Evolutionary conservation across 2,888 invertebrate genomes (phyloP).

Genomic region (Thereva nobilitata): DNA sequence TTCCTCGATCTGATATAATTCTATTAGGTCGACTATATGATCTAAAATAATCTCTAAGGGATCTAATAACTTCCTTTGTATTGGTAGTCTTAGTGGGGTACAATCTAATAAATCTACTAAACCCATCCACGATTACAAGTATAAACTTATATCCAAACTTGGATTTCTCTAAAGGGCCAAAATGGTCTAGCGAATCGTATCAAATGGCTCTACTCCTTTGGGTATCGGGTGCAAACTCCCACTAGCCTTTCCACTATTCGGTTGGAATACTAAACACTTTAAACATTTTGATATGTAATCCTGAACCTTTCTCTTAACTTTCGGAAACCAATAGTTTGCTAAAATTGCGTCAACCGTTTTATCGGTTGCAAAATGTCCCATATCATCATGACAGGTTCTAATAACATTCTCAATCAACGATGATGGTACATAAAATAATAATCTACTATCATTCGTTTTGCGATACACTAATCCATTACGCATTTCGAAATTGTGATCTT

Average conservation of each 20-base stretch:
- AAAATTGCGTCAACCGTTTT: constrained; percentile 14
- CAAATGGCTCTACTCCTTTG: constrained; percentile 46
- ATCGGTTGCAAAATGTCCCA: constrained; percentile 35
- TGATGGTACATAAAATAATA: constrained; percentile 37
- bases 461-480: constrained; percentile 30
- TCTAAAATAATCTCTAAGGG: too few relatives aligned
- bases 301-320: constrained; percentile 14
- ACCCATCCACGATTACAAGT: too few relatives aligned
- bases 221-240: constrained; percentile 46
- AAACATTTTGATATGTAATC: constrained; percentile 36
- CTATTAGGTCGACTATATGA: too few relatives aligned
- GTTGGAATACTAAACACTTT: constrained; percentile 36
- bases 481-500: constrained; percentile 17
- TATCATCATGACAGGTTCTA: constrained; percentile 30
- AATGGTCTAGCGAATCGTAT: constrained; percentile 39
- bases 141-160: background rate
- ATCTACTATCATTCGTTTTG: constrained; percentile 17
- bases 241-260: constrained; percentile 37
- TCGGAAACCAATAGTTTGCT: constrained; percentile 38
- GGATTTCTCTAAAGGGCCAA: constrained; percentile 38
- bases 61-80: too few relatives aligned
- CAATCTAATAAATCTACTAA: too few relatives aligned
- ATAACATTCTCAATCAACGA: constrained; percentile 17
- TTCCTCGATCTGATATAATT: too few relatives aligned
- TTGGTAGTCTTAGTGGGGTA: too few relatives aligned